Percentiles rank a stretch among this genome's conserved stretches.
Conservation (phyloP, 2,113 vertebrate species). For the Sturnira hondurensis region DNA sequence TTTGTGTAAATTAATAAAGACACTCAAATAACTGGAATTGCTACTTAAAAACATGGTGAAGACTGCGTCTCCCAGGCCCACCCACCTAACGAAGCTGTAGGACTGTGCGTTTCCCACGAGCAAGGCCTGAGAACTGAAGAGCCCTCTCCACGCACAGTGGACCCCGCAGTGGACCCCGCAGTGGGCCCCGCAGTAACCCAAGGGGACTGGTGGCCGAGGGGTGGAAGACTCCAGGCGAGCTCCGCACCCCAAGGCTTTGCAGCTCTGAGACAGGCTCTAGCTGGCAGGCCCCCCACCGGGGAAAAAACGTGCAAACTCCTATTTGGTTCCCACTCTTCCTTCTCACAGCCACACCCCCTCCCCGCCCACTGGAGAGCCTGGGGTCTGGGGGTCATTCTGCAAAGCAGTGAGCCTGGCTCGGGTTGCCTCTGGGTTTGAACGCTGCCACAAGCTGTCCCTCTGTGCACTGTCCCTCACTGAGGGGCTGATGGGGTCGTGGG, state of each 20-base stretch:
- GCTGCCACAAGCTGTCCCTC: neutral
- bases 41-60: neutral
- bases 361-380: neutral
- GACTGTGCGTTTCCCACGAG: neutral
- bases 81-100: neutral
- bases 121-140: neutral
- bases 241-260: accelerated
- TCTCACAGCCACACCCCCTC: neutral
- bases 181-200: accelerated
- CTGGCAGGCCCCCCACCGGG: accelerated
- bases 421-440: neutral
- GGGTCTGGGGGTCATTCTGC: accelerated
- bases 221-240: no score
- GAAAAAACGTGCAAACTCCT: accelerated
- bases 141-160: accelerated
- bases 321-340: neutral
- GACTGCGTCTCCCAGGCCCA: neutral
- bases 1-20: neutral
- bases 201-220: no score
- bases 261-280: neutral
- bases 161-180: accelerated
- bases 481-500: neutral
- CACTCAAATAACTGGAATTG: neutral
- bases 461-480: neutral
- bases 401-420: neutral